phyloP scores from a whole-genome alignment of 2,888 invertebrate genomes.

The Caenorhabditis zanzibari region DNA sequence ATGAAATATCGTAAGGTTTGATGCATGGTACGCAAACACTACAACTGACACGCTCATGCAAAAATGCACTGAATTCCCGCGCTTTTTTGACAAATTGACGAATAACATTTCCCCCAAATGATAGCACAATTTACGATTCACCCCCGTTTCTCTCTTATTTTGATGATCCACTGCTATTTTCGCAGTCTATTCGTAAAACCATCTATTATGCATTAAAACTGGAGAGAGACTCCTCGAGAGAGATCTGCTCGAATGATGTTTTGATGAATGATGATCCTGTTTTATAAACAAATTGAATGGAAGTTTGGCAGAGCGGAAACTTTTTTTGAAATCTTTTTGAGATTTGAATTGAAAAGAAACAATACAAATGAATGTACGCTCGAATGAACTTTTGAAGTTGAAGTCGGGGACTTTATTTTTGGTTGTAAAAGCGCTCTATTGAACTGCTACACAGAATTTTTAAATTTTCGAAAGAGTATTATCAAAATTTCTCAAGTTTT shows the following conservation, averaged over 20 bases:
- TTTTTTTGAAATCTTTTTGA: not conserved
- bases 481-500: no score
- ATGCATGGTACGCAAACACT: no score
- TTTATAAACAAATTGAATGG: constrained; percentile 11
- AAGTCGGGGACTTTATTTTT: not conserved
- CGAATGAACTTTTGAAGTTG: constrained; percentile 25
- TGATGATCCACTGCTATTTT: not conserved
- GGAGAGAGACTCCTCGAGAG: constrained; percentile 6
- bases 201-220: constrained; percentile 58
- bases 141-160: not conserved
- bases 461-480: no score
- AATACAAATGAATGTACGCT: constrained; percentile 14
- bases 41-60: no score
- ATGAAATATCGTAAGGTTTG: no score
- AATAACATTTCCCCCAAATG: constrained; percentile 1
- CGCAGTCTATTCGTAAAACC: constrained; percentile 20
- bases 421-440: not conserved
- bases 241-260: constrained; percentile 38
- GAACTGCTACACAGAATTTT: no score
- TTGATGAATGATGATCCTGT: constrained; percentile 46
- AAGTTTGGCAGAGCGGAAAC: not conserved
- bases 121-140: constrained; percentile 15
- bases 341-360: not conserved
- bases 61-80: constrained; percentile 8
- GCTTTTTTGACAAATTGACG: constrained; percentile 37